Evolutionary conservation across 1,140 invertebrate species (phyloP), one percentile per base, ranked within the genome.

Genomic region (Zaprionus vittiger): DNA sequence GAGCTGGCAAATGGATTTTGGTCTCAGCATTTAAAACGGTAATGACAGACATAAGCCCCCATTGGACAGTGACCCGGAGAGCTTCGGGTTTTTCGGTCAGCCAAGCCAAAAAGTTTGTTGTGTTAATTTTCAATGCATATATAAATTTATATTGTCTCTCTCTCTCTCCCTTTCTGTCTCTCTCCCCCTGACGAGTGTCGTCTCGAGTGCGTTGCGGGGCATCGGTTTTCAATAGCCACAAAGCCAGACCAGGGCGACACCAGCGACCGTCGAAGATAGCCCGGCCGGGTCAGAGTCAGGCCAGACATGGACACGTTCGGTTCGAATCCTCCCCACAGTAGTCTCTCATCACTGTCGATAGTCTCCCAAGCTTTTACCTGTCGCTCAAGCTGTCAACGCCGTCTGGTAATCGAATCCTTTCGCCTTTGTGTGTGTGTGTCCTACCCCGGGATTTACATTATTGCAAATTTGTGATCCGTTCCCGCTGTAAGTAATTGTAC

Each of bases 111-210:
- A 87, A 87, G 83, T 87, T 87, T 87, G 83, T 83, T 87, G 83
- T 87, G 83, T 87, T 87, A 80, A 87, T 87, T 87, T 87, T 72
- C 77, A 87, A 83, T 87, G 84, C 74, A 87, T 81, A 83, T 71
- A 49, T 22, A 87, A 83, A 87, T 81, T 87, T 80, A 78, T 83
- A 49, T 20, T 38, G 17, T 63, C 38, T n/a, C 59, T 12, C 20
- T 2, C 17, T 22, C 47, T 0, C 47, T 2, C 15, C 11, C 28
- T 17, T n/a, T 41, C 31, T 28, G 11, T 64, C 62, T 20, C 31
- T 12, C 5, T 11, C 9, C 26, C 26, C 1, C 26, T 28, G 26
- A 28, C 26, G 6, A 7, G 11, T 68, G 47, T 64, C 17, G 54
- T 74, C 71, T 64, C 72, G 72, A 79, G 55, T 61, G 68, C 61